Evolutionary conservation across 1,140 invertebrate species (phyloP).

Genomic region (Drosophila lowei): DNA sequence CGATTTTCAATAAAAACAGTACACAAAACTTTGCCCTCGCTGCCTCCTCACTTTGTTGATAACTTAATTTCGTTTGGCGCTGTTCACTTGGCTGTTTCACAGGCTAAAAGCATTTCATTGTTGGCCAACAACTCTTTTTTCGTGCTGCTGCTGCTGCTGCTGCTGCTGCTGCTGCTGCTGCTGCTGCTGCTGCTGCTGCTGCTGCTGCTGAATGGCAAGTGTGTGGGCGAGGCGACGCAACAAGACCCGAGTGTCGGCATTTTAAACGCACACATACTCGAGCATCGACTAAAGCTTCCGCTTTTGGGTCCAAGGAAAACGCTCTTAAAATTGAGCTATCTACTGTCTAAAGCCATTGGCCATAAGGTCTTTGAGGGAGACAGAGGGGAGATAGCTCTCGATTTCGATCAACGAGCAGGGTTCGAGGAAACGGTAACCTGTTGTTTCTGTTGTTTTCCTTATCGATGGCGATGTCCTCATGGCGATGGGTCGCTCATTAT

Average conservation of each 20-base stretch:
- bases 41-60: slow-evolving; percentile 60
- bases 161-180: slow-evolving; percentile 23
- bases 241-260: slow-evolving; percentile 41
- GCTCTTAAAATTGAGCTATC: slow-evolving; percentile 15
- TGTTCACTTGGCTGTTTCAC: slow-evolving; percentile 44
- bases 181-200: too few relatives aligned
- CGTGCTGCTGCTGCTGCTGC: slow-evolving; percentile 12
- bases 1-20: slow-evolving; percentile 77
- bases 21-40: slow-evolving; percentile 62
- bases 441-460: slow-evolving; percentile 32
- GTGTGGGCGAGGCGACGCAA: slow-evolving; percentile 45
- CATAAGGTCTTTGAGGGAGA: too few relatives aligned
- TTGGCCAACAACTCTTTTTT: slow-evolving; percentile 62
- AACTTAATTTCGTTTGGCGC: slow-evolving; percentile 73
- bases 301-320: slow-evolving; percentile 3
- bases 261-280: slow-evolving; percentile 74
- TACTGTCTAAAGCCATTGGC: not conserved
- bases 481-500: not conserved
- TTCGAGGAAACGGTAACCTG: too few relatives aligned
- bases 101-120: slow-evolving; percentile 80
- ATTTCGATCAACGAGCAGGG: too few relatives aligned
- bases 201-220: slow-evolving; percentile 23
- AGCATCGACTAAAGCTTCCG: slow-evolving; percentile 35
- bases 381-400: too few relatives aligned
- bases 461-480: slow-evolving; percentile 49